Evolutionary conservation across 2,113 vertebrate genomes (phyloP).

Genomic region (Ictalurus furcatus): DNA sequence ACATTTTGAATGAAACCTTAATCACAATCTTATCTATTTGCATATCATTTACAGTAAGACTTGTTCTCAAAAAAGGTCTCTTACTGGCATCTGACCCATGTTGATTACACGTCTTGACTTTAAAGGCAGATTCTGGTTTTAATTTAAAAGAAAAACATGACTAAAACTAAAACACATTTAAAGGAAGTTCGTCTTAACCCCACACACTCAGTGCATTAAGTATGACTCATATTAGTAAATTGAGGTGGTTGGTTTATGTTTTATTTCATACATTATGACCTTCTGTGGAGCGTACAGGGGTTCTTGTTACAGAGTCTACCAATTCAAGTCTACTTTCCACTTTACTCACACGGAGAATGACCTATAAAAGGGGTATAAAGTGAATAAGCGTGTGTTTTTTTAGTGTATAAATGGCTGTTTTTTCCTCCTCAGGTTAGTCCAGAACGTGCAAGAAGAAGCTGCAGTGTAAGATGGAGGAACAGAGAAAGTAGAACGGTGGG

Average conservation of each 20-base stretch:
- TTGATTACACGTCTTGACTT: not conserved
- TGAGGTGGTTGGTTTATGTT: conserved; percentile 10
- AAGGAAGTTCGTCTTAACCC: not conserved
- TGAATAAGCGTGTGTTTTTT: not conserved
- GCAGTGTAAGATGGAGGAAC: not conserved
- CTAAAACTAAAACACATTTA: not conserved
- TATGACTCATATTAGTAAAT: conserved; percentile 23
- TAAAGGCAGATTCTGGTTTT: not conserved
- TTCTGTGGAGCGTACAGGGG: not conserved
- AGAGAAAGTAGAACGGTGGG: conserved; percentile 2
- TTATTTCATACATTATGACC: conserved; percentile 2
- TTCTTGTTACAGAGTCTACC: not conserved
- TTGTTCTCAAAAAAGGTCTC: not conserved
- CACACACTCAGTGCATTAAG: not conserved
- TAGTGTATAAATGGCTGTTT: not conserved
- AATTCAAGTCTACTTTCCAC: not conserved
- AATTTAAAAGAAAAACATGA: not conserved
- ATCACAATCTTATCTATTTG: not conserved
- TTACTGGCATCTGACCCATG: not conserved
- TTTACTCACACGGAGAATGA: not conserved
- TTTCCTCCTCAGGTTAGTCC: not conserved
- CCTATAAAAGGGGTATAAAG: not conserved
- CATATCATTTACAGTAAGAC: not conserved
- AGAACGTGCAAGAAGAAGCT: not conserved
- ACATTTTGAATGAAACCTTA: not conserved